phyloP scores from a whole-genome alignment of 2,113 vertebrate species.

The Tapirus terrestris region DNA sequence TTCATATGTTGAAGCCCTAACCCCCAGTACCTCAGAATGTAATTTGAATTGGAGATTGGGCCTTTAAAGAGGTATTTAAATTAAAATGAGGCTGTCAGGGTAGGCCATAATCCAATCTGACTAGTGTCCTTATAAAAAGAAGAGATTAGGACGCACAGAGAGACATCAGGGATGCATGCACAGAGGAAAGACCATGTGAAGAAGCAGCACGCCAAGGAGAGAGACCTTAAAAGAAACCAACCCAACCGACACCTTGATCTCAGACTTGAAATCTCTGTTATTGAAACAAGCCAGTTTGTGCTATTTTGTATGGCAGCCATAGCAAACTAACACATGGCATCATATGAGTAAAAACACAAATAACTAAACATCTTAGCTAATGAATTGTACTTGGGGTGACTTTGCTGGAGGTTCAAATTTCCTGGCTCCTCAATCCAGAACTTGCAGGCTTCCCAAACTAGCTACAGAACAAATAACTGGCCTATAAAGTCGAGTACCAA shows the following conservation, averaged over 20 bases:
- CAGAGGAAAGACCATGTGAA: background rate
- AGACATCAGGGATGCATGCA: background rate
- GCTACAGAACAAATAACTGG: constrained; percentile 31
- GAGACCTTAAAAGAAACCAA: background rate
- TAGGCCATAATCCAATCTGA: background rate
- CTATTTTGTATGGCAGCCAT: background rate
- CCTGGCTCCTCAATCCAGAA: constrained; percentile 18
- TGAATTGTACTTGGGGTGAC: background rate
- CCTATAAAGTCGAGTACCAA: constrained; percentile 5
- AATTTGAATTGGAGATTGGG: background rate
- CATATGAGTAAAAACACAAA: constrained; percentile 10
- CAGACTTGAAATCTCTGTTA: background rate
- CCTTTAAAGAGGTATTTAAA: background rate
- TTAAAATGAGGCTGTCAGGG: background rate
- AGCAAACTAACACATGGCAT: background rate
- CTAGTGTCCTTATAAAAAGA: background rate
- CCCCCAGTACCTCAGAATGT: background rate
- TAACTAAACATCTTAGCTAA: constrained; percentile 39
- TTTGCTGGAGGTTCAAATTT: constrained; percentile 43
- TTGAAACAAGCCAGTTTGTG: background rate
- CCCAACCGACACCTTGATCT: background rate
- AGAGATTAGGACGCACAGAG: background rate
- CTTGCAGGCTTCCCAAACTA: background rate
- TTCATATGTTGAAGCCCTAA: background rate
- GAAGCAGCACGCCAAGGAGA: background rate